Conservation (phyloP, 2,113 vertebrate genomes). For the Hemiscyllium ocellatum region DNA sequence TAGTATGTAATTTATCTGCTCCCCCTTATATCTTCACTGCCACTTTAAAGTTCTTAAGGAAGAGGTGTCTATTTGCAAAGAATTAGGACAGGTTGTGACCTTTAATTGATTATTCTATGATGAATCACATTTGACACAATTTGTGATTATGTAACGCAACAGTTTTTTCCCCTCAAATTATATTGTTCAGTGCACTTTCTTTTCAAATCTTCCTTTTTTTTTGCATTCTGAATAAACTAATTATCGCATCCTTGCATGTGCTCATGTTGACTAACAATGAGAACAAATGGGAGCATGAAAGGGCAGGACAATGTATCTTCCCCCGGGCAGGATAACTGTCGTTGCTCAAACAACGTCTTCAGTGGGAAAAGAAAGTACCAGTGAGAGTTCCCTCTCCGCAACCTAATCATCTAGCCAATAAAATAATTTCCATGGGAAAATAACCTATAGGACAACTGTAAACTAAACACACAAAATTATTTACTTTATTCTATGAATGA, state of each 20-base stretch:
- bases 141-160: background rate
- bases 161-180: background rate
- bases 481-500: background rate
- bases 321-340: constrained; percentile 33
- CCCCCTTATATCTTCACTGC: background rate
- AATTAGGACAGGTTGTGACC: constrained; percentile 1
- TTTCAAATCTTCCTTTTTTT: background rate
- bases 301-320: constrained; percentile 30
- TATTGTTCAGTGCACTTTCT: background rate
- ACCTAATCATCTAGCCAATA: constrained; percentile 18
- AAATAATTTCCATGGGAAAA: constrained; percentile 35
- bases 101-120: constrained; percentile 17
- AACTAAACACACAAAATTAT: background rate
- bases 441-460: constrained; percentile 10
- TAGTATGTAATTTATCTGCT: constrained; percentile 21
- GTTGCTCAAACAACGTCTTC: constrained; percentile 33
- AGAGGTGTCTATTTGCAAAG: constrained; percentile 1
- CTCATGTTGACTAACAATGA: constrained; percentile 24
- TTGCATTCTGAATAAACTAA: constrained; percentile 31
- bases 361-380: constrained; percentile 30
- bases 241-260: constrained; percentile 31
- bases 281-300: constrained; percentile 37
- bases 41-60: constrained; percentile 26
- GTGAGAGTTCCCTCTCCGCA: constrained; percentile 4
- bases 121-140: constrained; percentile 13